A percentile compares a stretch with the other conserved stretches of the same genome.
These are phyloP conservation scores for Neodiprion pinetum DNA, from an alignment of 1,140 invertebrate genomes.

Conservation along the genomic window DNA sequence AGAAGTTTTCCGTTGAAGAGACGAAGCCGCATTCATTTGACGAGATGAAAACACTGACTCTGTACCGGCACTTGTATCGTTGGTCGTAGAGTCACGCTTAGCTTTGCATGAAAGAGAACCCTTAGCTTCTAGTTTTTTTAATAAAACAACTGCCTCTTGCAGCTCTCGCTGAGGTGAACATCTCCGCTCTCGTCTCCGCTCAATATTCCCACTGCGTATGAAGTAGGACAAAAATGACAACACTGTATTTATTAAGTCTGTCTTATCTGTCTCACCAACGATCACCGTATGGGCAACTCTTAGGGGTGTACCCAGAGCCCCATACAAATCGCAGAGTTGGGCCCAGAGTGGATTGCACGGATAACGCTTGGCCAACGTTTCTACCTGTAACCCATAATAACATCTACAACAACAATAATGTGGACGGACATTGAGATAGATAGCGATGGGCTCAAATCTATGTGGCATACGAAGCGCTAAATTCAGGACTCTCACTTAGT, in stretches of 20 bases:
- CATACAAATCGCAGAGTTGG: constrained; percentile 84
- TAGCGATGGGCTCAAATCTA: neutral
- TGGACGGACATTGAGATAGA: neutral
- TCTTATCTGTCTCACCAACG: constrained; percentile 72
- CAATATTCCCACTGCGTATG: constrained; percentile 63
- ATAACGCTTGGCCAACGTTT: constrained; percentile 50
- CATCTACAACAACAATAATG: neutral
- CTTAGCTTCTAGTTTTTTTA: constrained; percentile 41
- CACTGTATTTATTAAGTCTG: constrained; percentile 70
- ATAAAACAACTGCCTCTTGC: constrained; percentile 40
- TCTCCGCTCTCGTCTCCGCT: constrained; percentile 43
- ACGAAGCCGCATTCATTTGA: neutral
- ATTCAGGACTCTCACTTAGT: neutral
- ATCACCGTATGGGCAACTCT: constrained; percentile 81
- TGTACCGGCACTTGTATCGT: neutral
- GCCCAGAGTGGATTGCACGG: constrained; percentile 86
- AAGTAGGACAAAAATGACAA: constrained; percentile 82
- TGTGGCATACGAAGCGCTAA: constrained; percentile 1
- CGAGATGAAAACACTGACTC: neutral
- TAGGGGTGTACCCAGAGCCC: constrained; percentile 78
- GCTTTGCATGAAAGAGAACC: constrained; percentile 1
- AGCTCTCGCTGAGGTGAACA: constrained; percentile 46
- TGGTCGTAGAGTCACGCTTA: neutral
- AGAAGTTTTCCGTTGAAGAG: neutral
- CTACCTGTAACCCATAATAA: constrained; percentile 53